Conservation (phyloP, 1,140 invertebrate species). For the Heliconius hermathena region DNA sequence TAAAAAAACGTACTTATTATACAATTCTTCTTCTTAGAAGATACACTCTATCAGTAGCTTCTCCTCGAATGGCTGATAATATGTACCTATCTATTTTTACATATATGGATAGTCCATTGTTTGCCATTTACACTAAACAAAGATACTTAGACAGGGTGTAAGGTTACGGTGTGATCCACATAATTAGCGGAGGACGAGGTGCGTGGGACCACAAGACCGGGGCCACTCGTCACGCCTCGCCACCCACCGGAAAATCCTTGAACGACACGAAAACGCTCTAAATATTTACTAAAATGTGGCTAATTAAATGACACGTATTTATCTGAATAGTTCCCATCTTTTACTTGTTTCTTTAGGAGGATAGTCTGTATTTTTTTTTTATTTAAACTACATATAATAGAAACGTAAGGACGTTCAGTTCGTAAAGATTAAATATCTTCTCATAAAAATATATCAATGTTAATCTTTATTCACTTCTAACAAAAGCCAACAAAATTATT, state of each 20-base stretch:
- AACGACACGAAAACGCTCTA: slow-evolving; percentile 41
- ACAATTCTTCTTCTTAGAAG: no score
- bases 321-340: not conserved
- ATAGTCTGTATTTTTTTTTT: no score
- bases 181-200: slow-evolving; percentile 51
- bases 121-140: slow-evolving; percentile 22
- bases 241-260: slow-evolving; percentile 55
- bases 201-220: slow-evolving; percentile 42
- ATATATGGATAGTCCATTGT: not conserved
- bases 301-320: not conserved
- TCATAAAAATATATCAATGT: no score
- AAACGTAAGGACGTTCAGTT: not conserved
- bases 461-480: no score
- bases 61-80: no score
- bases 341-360: no score
- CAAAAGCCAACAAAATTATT: no score
- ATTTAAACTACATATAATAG: not conserved
- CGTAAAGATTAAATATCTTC: no score
- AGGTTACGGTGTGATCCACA: slow-evolving; percentile 61
- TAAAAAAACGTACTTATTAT: no score
- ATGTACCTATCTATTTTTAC: not conserved
- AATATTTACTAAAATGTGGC: not conserved
- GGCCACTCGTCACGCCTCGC: slow-evolving; percentile 51
- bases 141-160: slow-evolving; percentile 32
- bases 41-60: no score